These are phyloP conservation scores for Latrodectus geometricus DNA, from an alignment of 1,140 invertebrate genomes.

Conservation along the genomic window DNA sequence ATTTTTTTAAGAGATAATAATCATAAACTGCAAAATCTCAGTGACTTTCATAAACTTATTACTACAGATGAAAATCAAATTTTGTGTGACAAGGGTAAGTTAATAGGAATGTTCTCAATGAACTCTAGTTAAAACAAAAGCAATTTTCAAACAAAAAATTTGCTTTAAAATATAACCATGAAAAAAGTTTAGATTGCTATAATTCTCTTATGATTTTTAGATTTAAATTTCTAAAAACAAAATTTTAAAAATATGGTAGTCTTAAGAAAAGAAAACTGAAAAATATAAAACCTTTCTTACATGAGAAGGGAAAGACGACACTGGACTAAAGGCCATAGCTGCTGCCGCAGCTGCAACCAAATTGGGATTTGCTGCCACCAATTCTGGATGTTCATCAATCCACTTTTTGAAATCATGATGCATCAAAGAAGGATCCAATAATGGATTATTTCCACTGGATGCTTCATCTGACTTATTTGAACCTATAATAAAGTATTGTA, in stretches of 20 bases:
- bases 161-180: no score
- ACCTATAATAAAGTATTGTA: slow-evolving; percentile 27
- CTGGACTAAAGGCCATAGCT: slow-evolving; percentile 61
- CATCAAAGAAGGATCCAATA: slow-evolving; percentile 59
- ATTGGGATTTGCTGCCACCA: slow-evolving; percentile 64
- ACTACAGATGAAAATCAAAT: no score
- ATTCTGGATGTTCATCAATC: slow-evolving; percentile 71
- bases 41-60: no score
- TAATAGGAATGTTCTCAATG: no score
- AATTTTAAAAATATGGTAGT: background rate
- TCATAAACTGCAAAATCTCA: no score
- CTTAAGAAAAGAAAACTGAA: background rate
- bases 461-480: slow-evolving; percentile 47
- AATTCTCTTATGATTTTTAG: no score
- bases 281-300: slow-evolving; percentile 45
- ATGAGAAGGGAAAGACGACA: slow-evolving; percentile 61
- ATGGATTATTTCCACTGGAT: slow-evolving; percentile 28
- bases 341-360: slow-evolving; percentile 62
- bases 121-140: no score
- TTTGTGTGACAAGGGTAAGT: no score
- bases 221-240: no score
- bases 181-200: no score
- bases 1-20: no score
- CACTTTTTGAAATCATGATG: slow-evolving; percentile 65
- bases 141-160: no score